These are phyloP conservation scores for Thecophora atra DNA, from an alignment of 2,888 invertebrate genomes.

Conservation along the genomic window DNA sequence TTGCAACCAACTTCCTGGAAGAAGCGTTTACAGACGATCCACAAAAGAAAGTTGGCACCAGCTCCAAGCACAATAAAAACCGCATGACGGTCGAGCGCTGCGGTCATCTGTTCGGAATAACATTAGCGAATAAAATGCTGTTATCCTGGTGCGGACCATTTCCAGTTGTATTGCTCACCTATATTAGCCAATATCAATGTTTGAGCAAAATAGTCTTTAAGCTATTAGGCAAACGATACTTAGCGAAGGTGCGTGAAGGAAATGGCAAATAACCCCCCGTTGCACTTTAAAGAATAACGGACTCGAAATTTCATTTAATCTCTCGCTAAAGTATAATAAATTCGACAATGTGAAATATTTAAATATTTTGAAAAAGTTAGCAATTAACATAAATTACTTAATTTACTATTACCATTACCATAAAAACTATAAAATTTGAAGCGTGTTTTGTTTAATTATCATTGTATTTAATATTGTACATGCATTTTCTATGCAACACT, in stretches of 20 bases:
- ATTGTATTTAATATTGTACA: too few species aligned
- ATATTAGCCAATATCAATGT: constrained; percentile 71
- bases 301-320: neutral
- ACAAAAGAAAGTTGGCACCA: constrained; percentile 67
- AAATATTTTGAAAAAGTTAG: too few species aligned
- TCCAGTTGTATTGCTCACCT: constrained; percentile 71
- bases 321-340: too few species aligned
- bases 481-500: too few species aligned
- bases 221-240: constrained; percentile 51
- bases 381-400: too few species aligned
- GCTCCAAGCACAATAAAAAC: constrained; percentile 63
- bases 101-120: constrained; percentile 70
- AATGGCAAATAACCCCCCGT: neutral
- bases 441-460: too few species aligned
- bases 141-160: constrained; percentile 78
- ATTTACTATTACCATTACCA: too few species aligned
- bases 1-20: constrained; percentile 75
- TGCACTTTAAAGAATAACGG: neutral
- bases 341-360: too few species aligned
- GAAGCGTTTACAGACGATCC: constrained; percentile 74
- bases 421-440: too few species aligned
- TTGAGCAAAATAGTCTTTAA: constrained; percentile 49
- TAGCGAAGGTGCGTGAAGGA: constrained; percentile 59
- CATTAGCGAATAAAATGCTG: constrained; percentile 70
- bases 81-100: constrained; percentile 71